Conservation (phyloP, 1,140 invertebrate genomes). For the Pemphigus obesinymphae region DNA sequence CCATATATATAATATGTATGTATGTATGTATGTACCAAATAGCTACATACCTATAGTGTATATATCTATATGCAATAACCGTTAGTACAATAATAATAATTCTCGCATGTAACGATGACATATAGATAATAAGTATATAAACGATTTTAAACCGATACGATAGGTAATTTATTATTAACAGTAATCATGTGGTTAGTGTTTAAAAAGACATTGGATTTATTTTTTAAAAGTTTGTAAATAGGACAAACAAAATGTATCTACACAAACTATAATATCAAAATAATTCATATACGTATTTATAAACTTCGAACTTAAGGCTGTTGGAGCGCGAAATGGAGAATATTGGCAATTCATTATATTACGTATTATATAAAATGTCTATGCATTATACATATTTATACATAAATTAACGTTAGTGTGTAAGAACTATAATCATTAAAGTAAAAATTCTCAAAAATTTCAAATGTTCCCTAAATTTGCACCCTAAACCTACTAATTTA, state of each 20-base stretch:
- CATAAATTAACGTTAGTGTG: too few relatives aligned
- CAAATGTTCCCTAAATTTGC: background rate
- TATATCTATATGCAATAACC: background rate
- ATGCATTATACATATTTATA: background rate
- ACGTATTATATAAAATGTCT: background rate
- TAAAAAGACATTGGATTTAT: background rate
- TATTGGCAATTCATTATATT: too few relatives aligned
- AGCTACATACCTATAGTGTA: background rate
- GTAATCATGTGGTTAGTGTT: background rate
- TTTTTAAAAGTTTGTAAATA: background rate
- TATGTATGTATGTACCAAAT: background rate
- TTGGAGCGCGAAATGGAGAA: too few relatives aligned
- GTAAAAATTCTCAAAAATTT: background rate
- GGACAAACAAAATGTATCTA: background rate
- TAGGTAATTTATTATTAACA: background rate
- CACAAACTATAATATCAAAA: background rate
- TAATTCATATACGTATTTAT: background rate
- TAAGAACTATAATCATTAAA: background rate
- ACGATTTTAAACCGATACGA: background rate
- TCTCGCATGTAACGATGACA: background rate
- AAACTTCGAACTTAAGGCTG: background rate
- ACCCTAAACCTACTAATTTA: too few relatives aligned
- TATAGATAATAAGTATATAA: background rate
- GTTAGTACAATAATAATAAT: constrained; percentile 5
- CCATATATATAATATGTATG: background rate